phyloP scores from a whole-genome alignment of 2,113 vertebrate genomes.

The Dicerorhinus sumatrensis region DNA sequence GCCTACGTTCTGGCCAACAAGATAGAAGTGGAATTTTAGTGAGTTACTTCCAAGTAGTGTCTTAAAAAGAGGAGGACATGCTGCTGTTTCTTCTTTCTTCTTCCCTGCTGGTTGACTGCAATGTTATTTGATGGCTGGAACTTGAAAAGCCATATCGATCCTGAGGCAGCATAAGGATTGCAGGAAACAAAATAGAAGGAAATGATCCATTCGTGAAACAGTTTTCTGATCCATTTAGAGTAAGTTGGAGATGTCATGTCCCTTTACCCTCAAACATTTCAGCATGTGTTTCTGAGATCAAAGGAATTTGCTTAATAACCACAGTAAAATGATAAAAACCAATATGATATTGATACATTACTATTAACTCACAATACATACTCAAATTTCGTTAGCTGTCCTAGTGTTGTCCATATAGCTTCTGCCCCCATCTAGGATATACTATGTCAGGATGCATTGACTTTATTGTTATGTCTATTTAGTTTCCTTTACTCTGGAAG shows the following conservation, averaged over 20 bases:
- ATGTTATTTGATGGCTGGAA: neutral
- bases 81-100: neutral
- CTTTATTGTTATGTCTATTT: neutral
- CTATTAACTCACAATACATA: neutral
- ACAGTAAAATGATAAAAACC: neutral
- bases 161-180: neutral
- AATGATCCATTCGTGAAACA: neutral
- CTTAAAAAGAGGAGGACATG: neutral
- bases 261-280: neutral
- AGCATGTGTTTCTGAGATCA: neutral
- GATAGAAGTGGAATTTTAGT: neutral
- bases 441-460: neutral
- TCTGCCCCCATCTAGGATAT: neutral
- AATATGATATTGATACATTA: neutral
- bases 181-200: neutral
- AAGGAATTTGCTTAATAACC: neutral
- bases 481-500: conserved; percentile 1
- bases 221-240: conserved; percentile 1
- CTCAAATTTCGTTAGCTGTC: neutral
- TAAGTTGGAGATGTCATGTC: neutral
- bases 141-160: neutral
- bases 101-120: neutral
- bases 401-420: neutral
- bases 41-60: neutral
- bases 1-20: neutral